phyloP scores from a whole-genome alignment of 2,113 vertebrate genomes.

The Paradisaea rubra region DNA sequence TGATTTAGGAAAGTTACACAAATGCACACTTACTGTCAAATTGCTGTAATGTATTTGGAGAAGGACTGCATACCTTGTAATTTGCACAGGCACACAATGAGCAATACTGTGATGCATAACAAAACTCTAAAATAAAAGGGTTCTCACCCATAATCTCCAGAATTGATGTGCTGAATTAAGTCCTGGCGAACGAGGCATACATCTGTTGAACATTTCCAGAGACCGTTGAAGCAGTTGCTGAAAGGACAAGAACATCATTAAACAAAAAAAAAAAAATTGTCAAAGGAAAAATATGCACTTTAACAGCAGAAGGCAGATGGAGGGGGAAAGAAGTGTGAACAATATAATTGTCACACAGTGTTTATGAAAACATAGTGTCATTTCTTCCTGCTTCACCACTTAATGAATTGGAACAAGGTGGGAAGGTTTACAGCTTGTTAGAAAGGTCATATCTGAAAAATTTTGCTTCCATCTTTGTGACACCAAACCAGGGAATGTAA shows the following conservation, averaged over 20 bases:
- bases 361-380: neutral
- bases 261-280: neutral
- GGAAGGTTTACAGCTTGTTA: neutral
- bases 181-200: slow-evolving; percentile 65
- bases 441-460: neutral
- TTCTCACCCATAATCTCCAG: slow-evolving; percentile 72
- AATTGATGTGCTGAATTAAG: slow-evolving; percentile 69
- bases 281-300: neutral
- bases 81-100: neutral
- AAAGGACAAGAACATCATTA: slow-evolving; percentile 19
- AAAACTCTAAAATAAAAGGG: neutral
- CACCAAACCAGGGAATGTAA: neutral
- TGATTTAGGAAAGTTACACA: neutral
- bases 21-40: neutral
- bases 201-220: slow-evolving; percentile 68
- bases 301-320: neutral
- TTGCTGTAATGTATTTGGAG: neutral
- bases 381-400: neutral
- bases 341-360: neutral
- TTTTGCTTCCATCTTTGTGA: neutral
- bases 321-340: neutral
- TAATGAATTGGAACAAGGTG: neutral
- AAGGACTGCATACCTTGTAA: neutral
- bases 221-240: slow-evolving; percentile 64
- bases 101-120: neutral